Evolutionary conservation across 2,888 invertebrate genomes (phyloP), one percentile per base, ranked within the genome.

Genomic region (Labia minor): DNA sequence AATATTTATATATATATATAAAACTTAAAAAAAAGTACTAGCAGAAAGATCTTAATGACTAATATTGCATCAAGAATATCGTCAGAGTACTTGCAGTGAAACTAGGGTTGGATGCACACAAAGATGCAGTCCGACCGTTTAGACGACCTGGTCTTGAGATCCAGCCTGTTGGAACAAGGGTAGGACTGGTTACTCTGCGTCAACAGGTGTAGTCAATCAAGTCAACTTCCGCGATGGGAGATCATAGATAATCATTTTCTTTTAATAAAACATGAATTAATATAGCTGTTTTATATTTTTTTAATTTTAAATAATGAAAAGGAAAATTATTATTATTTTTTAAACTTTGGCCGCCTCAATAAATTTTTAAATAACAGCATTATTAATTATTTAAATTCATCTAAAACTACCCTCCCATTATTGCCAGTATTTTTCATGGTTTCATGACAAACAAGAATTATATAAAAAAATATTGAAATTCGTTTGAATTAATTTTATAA

Each of bases 51-150:
- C 67, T 69, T 69, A 68, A 18, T 62, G 49, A 16, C 69, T 69
- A 69, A 21, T 19, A 63, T 67, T 67, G 65, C 68, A 68, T 68
- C 64, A 66, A 68, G 61, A 68, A 66, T 66, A 68, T 66, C 69
- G 21, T 65, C 69, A 67, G 67, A 69, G 69, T 69, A 69, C 69
- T 69, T 69, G 69, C 69, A 69, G 69, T 69, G 65, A 69, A 68
- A 69, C 69, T 65, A 69, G 67, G 49, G 67, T 68, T 69, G 66
- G 69, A 69, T 68, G 69, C 69, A 69, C 69, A 69, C 49, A 69
- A 69, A 69, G 68, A 68, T 69, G 69, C 68, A 69, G 68, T 69
- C 69, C 69, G 67, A 64, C 65, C 66, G 66, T 67, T 67, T 66
- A 49, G 65, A 49, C 61, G 68, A 37, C 19, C 69, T 64, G 66